These are phyloP conservation scores for Nycticryphes semicollaris DNA, from an alignment of 2,113 vertebrate species.

Conservation along the genomic window DNA sequence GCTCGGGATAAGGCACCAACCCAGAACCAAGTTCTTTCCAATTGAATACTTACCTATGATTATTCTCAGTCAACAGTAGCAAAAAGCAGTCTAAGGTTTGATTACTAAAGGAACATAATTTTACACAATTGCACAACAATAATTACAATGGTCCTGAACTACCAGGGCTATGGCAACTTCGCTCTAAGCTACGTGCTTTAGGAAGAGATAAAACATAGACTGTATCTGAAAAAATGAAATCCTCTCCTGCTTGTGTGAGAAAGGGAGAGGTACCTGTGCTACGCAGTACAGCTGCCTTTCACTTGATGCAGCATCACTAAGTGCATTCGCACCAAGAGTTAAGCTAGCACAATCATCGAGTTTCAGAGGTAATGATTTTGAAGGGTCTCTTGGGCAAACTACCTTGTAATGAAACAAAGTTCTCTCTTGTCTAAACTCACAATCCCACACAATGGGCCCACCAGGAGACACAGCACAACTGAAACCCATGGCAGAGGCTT, in stretches of 20 bases:
- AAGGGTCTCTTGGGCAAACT: conserved; percentile 32
- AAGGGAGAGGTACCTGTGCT: neutral
- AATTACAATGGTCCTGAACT: neutral
- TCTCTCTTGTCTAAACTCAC: neutral
- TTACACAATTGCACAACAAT: neutral
- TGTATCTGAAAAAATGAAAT: neutral
- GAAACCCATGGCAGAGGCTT: neutral
- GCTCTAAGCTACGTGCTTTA: neutral
- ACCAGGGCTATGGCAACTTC: neutral
- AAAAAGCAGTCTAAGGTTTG: conserved; percentile 25
- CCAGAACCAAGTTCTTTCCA: neutral
- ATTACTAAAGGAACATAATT: neutral
- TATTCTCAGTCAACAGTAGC: neutral
- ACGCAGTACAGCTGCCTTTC: neutral
- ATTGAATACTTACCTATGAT: neutral
- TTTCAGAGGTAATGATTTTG: neutral
- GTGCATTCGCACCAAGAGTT: neutral
- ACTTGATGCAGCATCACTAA: neutral
- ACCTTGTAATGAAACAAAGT: neutral
- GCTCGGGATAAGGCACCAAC: conserved; percentile 39
- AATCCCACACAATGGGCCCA: neutral
- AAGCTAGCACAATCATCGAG: neutral
- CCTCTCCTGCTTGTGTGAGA: neutral
- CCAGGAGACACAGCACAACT: neutral
- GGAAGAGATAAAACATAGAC: neutral